These are phyloP conservation scores for Bombyx mandarina DNA, from an alignment of 1,140 invertebrate species.

Conservation along the genomic window DNA sequence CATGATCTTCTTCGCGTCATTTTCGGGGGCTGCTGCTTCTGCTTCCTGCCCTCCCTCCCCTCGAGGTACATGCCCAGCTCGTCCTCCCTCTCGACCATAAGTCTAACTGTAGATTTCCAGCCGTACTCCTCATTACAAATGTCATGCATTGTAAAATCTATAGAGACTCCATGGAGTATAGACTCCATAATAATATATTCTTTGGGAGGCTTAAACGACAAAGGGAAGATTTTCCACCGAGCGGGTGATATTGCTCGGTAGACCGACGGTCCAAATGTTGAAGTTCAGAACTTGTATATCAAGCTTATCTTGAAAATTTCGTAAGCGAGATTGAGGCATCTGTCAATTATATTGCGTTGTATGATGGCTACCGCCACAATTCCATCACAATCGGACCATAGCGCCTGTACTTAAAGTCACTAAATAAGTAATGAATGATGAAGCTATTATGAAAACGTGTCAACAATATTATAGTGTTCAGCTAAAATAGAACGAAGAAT, in stretches of 20 bases:
- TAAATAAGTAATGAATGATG: conserved; percentile 52
- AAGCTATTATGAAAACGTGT: conserved; percentile 13
- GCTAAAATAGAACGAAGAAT: conserved; percentile 88
- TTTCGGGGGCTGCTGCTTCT: conserved; percentile 49
- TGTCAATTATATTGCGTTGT: conserved; percentile 29
- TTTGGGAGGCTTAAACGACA: no score
- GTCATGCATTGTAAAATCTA: conserved; percentile 54
- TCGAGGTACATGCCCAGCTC: conserved; percentile 57
- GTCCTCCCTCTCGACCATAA: conserved; percentile 41
- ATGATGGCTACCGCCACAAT: no score
- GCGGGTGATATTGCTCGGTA: no score
- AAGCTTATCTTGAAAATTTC: no score
- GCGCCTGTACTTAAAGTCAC: conserved; percentile 40
- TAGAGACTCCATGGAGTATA: no score
- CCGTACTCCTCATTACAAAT: conserved; percentile 42
- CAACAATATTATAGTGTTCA: conserved; percentile 19
- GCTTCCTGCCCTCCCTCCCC: conserved; percentile 46
- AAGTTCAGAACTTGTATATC: no score
- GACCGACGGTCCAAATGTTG: no score
- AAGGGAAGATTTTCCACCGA: no score
- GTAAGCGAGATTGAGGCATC: no score
- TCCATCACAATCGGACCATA: conserved; percentile 54
- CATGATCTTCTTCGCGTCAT: conserved; percentile 57
- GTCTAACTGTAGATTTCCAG: conserved; percentile 52
- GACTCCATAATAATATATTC: no score